Percentiles rank a stretch among this genome's conserved stretches.
Conservation (phyloP, 2,888 invertebrate genomes). For the Nemurella pictetii region DNA sequence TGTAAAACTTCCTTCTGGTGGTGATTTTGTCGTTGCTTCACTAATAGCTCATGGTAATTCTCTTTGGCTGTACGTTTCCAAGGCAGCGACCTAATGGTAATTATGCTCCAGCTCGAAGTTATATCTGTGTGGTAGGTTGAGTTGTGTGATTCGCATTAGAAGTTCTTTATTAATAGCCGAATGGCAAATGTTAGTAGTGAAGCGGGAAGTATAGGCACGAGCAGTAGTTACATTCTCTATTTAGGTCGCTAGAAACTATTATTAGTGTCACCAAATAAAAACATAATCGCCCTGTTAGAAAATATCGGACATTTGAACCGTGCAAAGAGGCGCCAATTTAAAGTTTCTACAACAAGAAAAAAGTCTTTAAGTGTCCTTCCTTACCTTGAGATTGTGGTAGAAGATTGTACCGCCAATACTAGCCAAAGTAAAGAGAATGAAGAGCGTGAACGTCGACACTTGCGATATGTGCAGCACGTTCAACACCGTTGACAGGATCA, state of each 20-base stretch:
- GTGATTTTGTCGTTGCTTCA: too few species aligned
- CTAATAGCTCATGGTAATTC: too few species aligned
- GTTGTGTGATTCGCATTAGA: background rate
- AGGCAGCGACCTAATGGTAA: background rate
- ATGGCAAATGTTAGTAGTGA: background rate
- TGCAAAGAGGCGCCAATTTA: too few species aligned
- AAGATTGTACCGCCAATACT: slow-evolving; percentile 76
- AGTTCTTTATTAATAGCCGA: background rate
- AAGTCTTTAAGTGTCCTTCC: too few species aligned
- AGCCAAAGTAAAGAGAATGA: slow-evolving; percentile 75
- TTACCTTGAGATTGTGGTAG: slow-evolving; percentile 77
- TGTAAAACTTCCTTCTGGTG: too few species aligned
- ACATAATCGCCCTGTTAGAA: background rate
- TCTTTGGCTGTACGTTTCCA: too few species aligned
- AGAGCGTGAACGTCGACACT: slow-evolving; percentile 75
- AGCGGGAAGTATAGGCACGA: background rate
- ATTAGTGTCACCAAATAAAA: background rate
- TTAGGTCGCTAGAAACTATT: background rate
- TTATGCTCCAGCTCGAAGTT: background rate
- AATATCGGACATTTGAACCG: background rate
- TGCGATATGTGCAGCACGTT: slow-evolving; percentile 74
- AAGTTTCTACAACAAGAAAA: too few species aligned
- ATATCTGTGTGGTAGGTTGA: background rate
- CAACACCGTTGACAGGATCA: slow-evolving; percentile 71
- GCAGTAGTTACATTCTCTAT: background rate